Conservation (phyloP, 2,888 invertebrate genomes). For the Seladonia tumulorum region DNA sequence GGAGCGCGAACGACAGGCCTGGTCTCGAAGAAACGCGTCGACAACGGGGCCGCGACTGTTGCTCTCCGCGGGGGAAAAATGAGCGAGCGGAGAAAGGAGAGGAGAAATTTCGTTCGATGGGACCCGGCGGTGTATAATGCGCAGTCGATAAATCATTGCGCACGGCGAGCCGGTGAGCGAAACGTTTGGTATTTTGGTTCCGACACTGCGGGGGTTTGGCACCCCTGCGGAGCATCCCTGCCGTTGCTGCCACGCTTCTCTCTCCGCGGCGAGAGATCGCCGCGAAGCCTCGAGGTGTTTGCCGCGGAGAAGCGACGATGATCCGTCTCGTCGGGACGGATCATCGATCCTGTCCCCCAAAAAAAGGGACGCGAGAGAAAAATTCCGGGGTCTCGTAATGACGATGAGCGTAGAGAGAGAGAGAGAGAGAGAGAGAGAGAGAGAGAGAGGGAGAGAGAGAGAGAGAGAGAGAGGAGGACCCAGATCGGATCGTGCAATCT, state of each 20-base stretch:
- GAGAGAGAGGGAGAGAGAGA: too few relatives aligned
- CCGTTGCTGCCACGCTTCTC: slow-evolving; percentile 66
- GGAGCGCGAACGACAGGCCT: neutral
- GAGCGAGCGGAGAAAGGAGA: neutral
- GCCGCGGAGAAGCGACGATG: slow-evolving; percentile 33
- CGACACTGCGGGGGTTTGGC: slow-evolving; percentile 79
- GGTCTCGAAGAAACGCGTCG: neutral
- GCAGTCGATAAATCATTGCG: slow-evolving; percentile 79
- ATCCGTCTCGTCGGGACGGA: neutral
- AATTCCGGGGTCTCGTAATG: slow-evolving; percentile 26
- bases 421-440: too few relatives aligned
- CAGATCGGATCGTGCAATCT: slow-evolving; percentile 52
- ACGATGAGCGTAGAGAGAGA: slow-evolving; percentile 39
- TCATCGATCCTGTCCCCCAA: neutral
- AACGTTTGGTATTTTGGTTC: slow-evolving; percentile 80
- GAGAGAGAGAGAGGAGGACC: too few relatives aligned
- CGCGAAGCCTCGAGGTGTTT: slow-evolving; percentile 52
- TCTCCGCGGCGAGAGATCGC: slow-evolving; percentile 51
- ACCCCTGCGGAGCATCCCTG: slow-evolving; percentile 70
- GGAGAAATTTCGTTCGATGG: slow-evolving; percentile 39
- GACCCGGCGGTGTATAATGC: slow-evolving; percentile 52
- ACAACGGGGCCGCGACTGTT: neutral
- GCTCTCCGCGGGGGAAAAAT: neutral
- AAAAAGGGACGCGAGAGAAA: neutral
- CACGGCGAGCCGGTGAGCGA: slow-evolving; percentile 66